phyloP scores from a whole-genome alignment of 2,797 vertebrate species.

The Tragelaphus oryx region DNA sequence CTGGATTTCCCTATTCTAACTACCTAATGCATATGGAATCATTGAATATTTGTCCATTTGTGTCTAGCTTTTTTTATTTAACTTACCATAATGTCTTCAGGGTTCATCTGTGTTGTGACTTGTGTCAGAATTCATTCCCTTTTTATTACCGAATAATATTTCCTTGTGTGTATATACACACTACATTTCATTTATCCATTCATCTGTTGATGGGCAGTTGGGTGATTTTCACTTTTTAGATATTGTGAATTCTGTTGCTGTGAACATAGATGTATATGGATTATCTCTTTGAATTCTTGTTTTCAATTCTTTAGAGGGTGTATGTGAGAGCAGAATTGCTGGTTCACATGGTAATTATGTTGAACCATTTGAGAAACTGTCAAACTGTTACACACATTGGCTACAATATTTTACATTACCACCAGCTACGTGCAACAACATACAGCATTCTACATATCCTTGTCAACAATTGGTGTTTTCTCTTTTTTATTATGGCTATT shows the following conservation, averaged over 20 bases:
- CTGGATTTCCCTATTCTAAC: not conserved
- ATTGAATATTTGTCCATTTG: not conserved
- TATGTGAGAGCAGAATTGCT: not conserved
- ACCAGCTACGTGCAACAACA: not conserved
- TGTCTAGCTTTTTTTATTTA: not conserved
- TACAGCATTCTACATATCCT: not conserved
- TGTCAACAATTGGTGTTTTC: not conserved
- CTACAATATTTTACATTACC: not conserved
- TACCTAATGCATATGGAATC: not conserved
- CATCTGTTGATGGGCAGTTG: not conserved
- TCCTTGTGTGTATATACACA: not conserved
- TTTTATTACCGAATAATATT: not conserved
- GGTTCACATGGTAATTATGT: not conserved
- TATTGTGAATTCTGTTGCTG: not conserved
- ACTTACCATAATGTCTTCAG: not conserved
- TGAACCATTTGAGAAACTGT: not conserved
- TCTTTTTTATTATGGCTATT: not conserved
- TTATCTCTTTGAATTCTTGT: not conserved
- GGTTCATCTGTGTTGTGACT: not conserved
- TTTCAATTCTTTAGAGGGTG: not conserved
- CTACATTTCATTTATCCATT: not conserved
- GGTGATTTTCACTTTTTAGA: not conserved
- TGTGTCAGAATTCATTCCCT: not conserved
- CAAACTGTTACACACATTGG: not conserved
- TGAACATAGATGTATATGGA: not conserved